phyloP scores from a whole-genome alignment of 1,140 invertebrate genomes.

The Telenomus remus region DNA sequence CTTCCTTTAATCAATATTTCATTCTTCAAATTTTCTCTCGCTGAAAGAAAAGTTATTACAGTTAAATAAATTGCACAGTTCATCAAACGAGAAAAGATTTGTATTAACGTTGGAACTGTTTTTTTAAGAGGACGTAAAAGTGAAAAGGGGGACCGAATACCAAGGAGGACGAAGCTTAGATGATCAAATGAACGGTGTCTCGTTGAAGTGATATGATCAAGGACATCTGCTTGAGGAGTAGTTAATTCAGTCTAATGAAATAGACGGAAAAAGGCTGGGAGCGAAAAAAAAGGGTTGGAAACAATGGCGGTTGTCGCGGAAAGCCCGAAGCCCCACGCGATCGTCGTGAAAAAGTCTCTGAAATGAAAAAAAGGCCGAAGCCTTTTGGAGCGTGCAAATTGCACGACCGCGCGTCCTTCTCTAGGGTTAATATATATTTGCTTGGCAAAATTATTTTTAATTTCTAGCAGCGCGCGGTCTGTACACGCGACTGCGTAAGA shows the following conservation, averaged over 20 bases:
- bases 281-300: conserved; percentile 14
- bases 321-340: conserved; percentile 37
- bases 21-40: too few relatives aligned
- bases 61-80: too few relatives aligned
- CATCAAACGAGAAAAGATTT: too few relatives aligned
- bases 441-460: conserved; percentile 61
- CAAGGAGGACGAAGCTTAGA: neutral
- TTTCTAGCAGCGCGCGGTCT: conserved; percentile 46
- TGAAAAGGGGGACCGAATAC: too few relatives aligned
- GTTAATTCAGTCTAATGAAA: conserved; percentile 51
- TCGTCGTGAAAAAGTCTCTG: conserved; percentile 30
- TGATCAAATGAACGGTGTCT: conserved; percentile 2
- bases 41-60: too few relatives aligned
- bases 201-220: conserved; percentile 30
- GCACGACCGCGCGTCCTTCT: conserved; percentile 25
- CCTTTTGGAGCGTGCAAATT: conserved; percentile 42
- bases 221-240: conserved; percentile 39
- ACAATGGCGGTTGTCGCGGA: conserved; percentile 38
- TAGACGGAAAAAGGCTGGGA: conserved; percentile 18
- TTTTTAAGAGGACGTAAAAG: neutral
- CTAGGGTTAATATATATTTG: conserved; percentile 62
- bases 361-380: conserved; percentile 50
- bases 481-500: conserved; percentile 57
- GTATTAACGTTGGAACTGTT: neutral
- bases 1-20: too few relatives aligned